phyloP scores from a whole-genome alignment of 37 sponge, comb jelly and placozoan species.

The Cliona cf. orientalis region DNA sequence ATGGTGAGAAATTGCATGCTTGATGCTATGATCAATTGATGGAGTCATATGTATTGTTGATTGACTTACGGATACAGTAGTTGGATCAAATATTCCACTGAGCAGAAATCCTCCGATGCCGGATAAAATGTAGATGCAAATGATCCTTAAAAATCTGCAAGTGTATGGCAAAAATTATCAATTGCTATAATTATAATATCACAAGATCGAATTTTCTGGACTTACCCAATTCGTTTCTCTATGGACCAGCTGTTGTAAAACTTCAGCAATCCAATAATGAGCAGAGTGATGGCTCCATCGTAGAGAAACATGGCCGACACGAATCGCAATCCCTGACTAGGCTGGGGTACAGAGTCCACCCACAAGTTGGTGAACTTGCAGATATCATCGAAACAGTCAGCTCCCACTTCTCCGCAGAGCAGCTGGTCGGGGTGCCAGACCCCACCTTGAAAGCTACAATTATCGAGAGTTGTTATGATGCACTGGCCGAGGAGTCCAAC shows the following conservation, averaged over 20 bases:
- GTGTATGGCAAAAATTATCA: neutral
- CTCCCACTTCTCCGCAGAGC: conserved; percentile 82
- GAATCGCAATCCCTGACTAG: conserved; percentile 83
- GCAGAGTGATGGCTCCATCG: conserved; percentile 73
- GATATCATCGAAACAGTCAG: conserved; percentile 43
- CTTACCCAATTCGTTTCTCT: conserved; percentile 75
- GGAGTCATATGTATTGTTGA: neutral
- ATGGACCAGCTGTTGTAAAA: conserved; percentile 78
- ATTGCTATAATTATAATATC: neutral
- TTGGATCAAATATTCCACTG: conserved; percentile 73
- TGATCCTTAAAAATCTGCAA: conserved; percentile 81
- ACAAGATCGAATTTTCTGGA: neutral
- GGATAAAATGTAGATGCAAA: conserved; percentile 82
- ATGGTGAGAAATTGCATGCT: too few species aligned
- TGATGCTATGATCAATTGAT: too few species aligned
- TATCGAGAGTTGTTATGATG: conserved; percentile 64
- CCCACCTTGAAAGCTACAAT: conserved; percentile 85
- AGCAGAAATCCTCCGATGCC: conserved; percentile 89
- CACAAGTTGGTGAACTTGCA: conserved; percentile 41
- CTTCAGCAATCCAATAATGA: conserved; percentile 63
- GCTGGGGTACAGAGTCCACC: neutral
- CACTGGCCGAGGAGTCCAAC: conserved; percentile 83
- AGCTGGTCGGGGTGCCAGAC: conserved; percentile 66
- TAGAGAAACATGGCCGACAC: conserved; percentile 86
- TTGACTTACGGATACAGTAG: conserved; percentile 54